Evolutionary conservation across 2,797 vertebrate species (phyloP), one percentile per base, ranked within the genome.

Genomic region (Halcyon smyrnensis): DNA sequence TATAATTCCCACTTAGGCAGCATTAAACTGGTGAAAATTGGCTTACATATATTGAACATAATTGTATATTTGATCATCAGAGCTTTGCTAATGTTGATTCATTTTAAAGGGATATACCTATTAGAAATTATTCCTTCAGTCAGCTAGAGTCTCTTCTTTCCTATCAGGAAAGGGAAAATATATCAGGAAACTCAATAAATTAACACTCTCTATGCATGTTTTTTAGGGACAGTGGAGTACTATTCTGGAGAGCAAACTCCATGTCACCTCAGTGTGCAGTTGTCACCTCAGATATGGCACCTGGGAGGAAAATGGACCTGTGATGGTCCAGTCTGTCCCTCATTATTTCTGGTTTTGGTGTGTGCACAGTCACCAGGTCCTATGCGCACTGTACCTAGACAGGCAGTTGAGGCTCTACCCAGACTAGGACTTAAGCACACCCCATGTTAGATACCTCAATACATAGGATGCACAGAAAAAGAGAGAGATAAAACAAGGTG

Each of bases 191-290:
- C 8, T 54, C 21, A 41, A 80, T 9, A 63, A 69, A 62, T 54
- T 14, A 27, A 0, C 37, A 39, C 11, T 39, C 34, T 54, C 6
- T 5, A 8, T 60, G 2, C 48, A 68, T 0, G 0, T 45, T 41
- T 14, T 67, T 80, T 74, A 74, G 14, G 64, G 32, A 1, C 15
- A 77, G 60, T 51, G 18, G 3, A 77, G 8, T 15, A 59, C 39
- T 24, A 39, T 34, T 48, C n/a, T 64, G 39, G 24, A 56, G 68
- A 60, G 14, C 3, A 64, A 75, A 68, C 8, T 70, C 14, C 30
- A 50, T 50, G 48, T 50, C 48, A 50, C 10, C 25, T 84, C 20
- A 84, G 19, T 9, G 2, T 71, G 37, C 27, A 48, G 15, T n/a
- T 63, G 15, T 43, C 34, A 32, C 15, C 16, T 74, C 36, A 76